Conservation (phyloP, 2,888 invertebrate species). For the Polydrusus cervinus region DNA sequence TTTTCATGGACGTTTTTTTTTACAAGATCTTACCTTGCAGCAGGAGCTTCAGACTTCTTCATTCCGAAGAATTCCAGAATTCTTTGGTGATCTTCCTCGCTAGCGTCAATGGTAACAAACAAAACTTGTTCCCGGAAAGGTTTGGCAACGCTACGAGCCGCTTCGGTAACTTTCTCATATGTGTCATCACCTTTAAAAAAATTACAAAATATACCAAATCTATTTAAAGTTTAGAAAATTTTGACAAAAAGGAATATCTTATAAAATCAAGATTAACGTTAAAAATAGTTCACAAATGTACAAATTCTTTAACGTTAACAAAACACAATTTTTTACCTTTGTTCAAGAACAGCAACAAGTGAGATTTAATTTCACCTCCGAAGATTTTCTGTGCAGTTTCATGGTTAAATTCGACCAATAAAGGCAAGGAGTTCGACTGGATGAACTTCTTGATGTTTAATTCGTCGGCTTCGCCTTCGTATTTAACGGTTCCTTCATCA, state of each 20-base stretch:
- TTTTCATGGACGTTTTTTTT: no score
- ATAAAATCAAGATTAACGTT: no score
- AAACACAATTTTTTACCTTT: no score
- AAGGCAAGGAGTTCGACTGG: conserved; percentile 87
- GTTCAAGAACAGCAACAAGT: conserved; percentile 95
- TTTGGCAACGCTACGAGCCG: conserved; percentile 88
- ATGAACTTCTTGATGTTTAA: conserved; percentile 88
- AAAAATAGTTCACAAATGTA: no score
- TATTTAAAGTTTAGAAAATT: neutral
- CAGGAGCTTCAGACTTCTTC: conserved; percentile 92
- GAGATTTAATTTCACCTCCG: conserved; percentile 97
- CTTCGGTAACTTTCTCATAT: conserved; percentile 84
- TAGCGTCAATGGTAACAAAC: conserved; percentile 96
- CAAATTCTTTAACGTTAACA: no score
- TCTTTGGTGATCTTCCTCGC: conserved; percentile 95
- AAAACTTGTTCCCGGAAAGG: conserved; percentile 93
- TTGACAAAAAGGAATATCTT: neutral
- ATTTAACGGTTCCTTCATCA: conserved; percentile 87
- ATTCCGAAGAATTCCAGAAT: conserved; percentile 99
- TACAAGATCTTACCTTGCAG: conserved; percentile 78
- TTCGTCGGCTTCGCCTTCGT: conserved; percentile 80
- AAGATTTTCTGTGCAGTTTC: conserved; percentile 99
- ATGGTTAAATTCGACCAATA: conserved; percentile 96
- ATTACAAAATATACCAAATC: neutral
- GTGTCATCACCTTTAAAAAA: conserved; percentile 77